Evolutionary conservation across 2,113 vertebrate genomes (phyloP).

Genomic region (Pseudopodoces humilis): DNA sequence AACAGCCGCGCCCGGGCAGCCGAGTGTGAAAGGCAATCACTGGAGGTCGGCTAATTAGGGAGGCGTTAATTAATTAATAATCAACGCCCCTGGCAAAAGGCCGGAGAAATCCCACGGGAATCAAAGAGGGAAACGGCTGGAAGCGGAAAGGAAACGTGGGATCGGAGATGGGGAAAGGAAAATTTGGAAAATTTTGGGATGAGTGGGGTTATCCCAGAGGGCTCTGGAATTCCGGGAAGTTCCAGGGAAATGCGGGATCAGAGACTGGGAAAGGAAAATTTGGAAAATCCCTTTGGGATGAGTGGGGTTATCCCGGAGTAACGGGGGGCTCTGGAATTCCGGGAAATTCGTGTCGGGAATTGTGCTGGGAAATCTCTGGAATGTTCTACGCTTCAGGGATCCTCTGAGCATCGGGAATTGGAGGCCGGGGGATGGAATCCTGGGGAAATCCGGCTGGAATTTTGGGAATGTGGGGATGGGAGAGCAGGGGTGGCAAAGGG

Average conservation of each 20-base stretch:
- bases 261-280: too few species aligned
- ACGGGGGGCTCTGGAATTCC: not conserved
- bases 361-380: not conserved
- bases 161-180: fast-evolving
- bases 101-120: not conserved
- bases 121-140: not conserved
- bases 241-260: too few species aligned
- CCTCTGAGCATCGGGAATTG: not conserved
- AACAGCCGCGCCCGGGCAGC: not conserved
- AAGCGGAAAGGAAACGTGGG: not conserved
- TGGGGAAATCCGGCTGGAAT: fast-evolving
- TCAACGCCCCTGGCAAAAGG: not conserved
- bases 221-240: not conserved
- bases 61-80: not conserved
- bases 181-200: not conserved
- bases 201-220: not conserved
- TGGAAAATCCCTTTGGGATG: too few species aligned
- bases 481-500: not conserved
- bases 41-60: slow-evolving; percentile 51
- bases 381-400: not conserved
- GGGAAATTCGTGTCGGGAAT: not conserved
- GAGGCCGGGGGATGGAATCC: fast-evolving
- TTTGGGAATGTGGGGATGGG: fast-evolving
- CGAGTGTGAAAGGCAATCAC: slow-evolving; percentile 70
- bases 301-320: too few species aligned